phyloP scores from a whole-genome alignment of 1,140 invertebrate species.

The Lamellibrachia luymesi region DNA sequence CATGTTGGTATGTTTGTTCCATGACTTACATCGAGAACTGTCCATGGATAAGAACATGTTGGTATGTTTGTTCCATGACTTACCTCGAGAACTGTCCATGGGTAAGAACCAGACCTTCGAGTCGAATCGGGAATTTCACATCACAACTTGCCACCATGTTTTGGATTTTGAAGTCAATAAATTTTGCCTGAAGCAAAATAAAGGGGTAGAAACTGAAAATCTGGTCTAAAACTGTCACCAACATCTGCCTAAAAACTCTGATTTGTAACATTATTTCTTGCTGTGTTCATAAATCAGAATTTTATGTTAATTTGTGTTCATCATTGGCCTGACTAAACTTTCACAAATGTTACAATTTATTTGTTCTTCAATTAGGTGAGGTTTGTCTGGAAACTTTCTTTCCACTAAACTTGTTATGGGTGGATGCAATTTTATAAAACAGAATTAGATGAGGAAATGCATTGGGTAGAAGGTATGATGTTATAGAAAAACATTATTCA shows the following conservation, averaged over 20 bases:
- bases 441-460: not conserved
- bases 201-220: not conserved
- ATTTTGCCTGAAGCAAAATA: slow-evolving; percentile 82
- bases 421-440: not conserved
- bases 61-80: not conserved
- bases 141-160: slow-evolving; percentile 99
- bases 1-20: not conserved
- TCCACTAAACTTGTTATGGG: not conserved
- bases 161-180: slow-evolving; percentile 99
- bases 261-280: not conserved
- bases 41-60: slow-evolving; percentile 73
- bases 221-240: too few relatives aligned
- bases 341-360: not conserved
- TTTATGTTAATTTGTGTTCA: not conserved
- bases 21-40: slow-evolving; percentile 83
- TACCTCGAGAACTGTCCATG: slow-evolving; percentile 95
- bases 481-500: not conserved
- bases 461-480: not conserved
- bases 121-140: slow-evolving; percentile 96
- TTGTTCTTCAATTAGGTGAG: not conserved
- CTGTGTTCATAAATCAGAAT: not conserved
- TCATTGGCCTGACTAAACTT: not conserved
- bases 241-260: not conserved
- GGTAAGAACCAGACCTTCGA: slow-evolving; percentile 94
- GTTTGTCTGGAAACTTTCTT: not conserved